These are phyloP conservation scores for Drosophila novamexicana DNA, from an alignment of 1,140 invertebrate species.

Conservation along the genomic window DNA sequence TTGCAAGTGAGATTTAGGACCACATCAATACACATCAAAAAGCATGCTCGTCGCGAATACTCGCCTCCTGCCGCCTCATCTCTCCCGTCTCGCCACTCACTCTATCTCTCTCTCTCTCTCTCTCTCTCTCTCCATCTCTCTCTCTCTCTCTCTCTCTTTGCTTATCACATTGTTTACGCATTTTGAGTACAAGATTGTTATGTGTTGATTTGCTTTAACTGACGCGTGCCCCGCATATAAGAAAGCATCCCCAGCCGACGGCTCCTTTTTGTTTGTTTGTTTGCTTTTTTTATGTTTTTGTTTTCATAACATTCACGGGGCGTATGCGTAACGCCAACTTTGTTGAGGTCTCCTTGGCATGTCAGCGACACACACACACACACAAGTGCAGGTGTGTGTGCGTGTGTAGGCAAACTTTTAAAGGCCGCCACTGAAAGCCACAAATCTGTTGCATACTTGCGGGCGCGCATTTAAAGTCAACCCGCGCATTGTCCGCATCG, in stretches of 20 bases:
- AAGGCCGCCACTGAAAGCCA: conserved; percentile 45
- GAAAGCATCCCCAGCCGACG: conserved; percentile 51
- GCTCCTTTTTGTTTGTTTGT: conserved; percentile 35
- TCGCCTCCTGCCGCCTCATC: neutral
- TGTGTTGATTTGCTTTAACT: conserved; percentile 81
- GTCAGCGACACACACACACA: conserved; percentile 46
- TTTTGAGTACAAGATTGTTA: conserved; percentile 83
- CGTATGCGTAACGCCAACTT: conserved; percentile 59
- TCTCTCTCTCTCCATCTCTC: neutral
- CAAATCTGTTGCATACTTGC: conserved; percentile 80
- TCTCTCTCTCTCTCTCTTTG: conserved; percentile 32
- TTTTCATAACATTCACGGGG: conserved; percentile 56
- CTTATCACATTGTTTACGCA: conserved; percentile 82
- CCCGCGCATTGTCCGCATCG: conserved; percentile 34
- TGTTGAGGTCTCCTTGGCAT: conserved; percentile 54
- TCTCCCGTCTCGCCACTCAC: neutral
- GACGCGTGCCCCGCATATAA: conserved; percentile 80
- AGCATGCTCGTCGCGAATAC: neutral
- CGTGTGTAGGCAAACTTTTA: conserved; percentile 51
- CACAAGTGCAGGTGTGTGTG: conserved; percentile 6
- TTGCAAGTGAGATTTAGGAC: conserved; percentile 75
- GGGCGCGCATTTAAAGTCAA: conserved; percentile 73
- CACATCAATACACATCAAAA: conserved; percentile 76
- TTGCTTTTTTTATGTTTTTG: conserved; percentile 36
- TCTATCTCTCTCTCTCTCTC: neutral